Percentiles rank a stretch among this genome's conserved stretches.
Conservation (phyloP, 92 coral and sea anemone genomes). For the Pocillopora meandrina region DNA sequence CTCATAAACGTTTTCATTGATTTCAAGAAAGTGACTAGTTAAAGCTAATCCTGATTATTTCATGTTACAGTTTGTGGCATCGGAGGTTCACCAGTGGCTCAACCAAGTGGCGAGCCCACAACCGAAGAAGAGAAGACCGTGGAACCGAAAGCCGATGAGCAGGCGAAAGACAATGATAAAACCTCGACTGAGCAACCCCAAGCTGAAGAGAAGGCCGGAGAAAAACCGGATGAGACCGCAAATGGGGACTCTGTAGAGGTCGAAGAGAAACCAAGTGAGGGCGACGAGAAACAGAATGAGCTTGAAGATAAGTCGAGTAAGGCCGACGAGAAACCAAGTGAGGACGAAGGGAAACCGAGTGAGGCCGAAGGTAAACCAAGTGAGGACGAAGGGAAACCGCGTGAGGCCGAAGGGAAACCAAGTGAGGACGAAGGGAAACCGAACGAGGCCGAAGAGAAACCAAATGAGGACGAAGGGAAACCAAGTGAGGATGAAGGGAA, state of each 20-base stretch:
- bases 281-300: slow-evolving; percentile 34
- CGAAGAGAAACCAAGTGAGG: slow-evolving; percentile 27
- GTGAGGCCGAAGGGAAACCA: not conserved
- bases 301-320: slow-evolving; percentile 18
- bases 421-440: slow-evolving; percentile 19
- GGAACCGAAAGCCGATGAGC: not conserved
- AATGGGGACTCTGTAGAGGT: slow-evolving; percentile 13
- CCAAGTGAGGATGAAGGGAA: slow-evolving; percentile 31
- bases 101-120: slow-evolving; percentile 18
- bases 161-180: not conserved
- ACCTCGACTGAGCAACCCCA: slow-evolving; percentile 9
- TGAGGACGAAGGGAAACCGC: slow-evolving; percentile 4
- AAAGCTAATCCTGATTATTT: not conserved
- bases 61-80: slow-evolving; percentile 38
- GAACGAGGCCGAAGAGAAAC: slow-evolving; percentile 25
- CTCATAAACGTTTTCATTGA: too few species aligned
- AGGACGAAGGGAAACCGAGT: slow-evolving; percentile 8
- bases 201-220: slow-evolving; percentile 16
- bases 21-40: too few species aligned
- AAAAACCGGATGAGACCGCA: slow-evolving; percentile 10
- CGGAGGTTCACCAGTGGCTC: slow-evolving; percentile 23
- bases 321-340: slow-evolving; percentile 4
- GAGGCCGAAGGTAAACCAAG: slow-evolving; percentile 13
- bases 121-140: not conserved
- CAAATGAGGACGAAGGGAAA: slow-evolving; percentile 33